phyloP scores from a whole-genome alignment of 2,888 invertebrate genomes.

The Agonum fuliginosum region DNA sequence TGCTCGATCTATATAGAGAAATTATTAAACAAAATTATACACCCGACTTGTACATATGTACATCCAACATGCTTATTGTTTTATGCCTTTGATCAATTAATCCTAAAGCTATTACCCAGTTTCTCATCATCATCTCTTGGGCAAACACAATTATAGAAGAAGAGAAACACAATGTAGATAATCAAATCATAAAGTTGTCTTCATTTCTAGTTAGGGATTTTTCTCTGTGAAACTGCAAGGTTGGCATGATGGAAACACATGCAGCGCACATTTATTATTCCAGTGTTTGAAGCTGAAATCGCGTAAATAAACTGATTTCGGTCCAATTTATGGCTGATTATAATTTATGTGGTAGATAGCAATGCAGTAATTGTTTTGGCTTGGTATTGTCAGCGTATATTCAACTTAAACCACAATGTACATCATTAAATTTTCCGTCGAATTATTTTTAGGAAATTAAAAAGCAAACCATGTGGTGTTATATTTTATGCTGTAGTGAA shows the following conservation, averaged over 20 bases:
- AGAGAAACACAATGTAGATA: background rate
- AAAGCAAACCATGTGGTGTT: background rate
- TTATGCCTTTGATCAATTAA: slow-evolving; percentile 24
- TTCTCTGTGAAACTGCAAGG: slow-evolving; percentile 1
- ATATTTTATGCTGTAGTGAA: background rate
- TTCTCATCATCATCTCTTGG: background rate
- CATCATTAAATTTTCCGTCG: background rate
- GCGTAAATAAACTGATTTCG: slow-evolving; percentile 40
- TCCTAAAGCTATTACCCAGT: slow-evolving; percentile 16
- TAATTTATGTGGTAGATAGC: slow-evolving; percentile 34
- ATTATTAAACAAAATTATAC: slow-evolving; percentile 1
- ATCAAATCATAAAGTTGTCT: background rate
- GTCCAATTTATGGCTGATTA: slow-evolving; percentile 37
- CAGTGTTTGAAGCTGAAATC: slow-evolving; percentile 21
- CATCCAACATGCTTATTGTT: slow-evolving; percentile 2
- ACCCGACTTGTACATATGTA: slow-evolving; percentile 8
- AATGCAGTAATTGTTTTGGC: slow-evolving; percentile 25
- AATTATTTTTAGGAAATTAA: background rate
- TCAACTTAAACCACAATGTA: background rate
- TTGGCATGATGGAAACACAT: slow-evolving; percentile 8
- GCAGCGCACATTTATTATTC: slow-evolving; percentile 13
- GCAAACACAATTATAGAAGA: slow-evolving; percentile 4
- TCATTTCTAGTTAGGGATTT: background rate
- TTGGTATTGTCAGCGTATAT: slow-evolving; percentile 27
- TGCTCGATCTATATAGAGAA: background rate